Evolutionary conservation across 2,888 invertebrate genomes (phyloP), one percentile per base, ranked within the genome.

Genomic region (Lacanobia oleracea): DNA sequence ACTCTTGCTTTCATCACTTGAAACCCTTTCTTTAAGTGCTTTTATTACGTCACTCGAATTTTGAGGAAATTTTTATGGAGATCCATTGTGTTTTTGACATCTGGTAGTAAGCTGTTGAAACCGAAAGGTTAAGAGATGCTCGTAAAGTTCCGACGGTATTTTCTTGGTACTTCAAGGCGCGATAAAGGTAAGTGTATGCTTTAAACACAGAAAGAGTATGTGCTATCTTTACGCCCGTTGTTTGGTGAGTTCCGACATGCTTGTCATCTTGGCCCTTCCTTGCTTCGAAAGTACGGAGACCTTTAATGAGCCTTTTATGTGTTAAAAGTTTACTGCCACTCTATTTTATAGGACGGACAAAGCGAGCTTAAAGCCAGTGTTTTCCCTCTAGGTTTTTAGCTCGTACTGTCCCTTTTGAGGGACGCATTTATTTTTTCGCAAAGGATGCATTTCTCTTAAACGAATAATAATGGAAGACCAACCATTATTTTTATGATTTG

Each of bases 1-100:
- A 75, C 81, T 77, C 75, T 83, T 64, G 72, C 81, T 87, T 83
- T 84, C 82, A 81, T 82, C 81, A 71, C 74, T 73, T 37, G 56
- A 71, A 62, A 76, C 87, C 83, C 81, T 86, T 85, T 80, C 61
- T 60, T 77, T 75, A 60, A 81, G 82, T 76, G 73, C 54, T 79
- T 77, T 81, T 75, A 79, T 82, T 82, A 23, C 80, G 62, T 75
- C 80, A 80, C 75, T 67, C 21, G 63, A 83, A 66, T 69, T 73
- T 75, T 68, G 54, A 69, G 56, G 75, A 64, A 66, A 74, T 53
- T 75, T 85, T 87, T 80, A 82, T 77, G 51, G 62, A 72, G 69
- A 74, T 65, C 61, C 74, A 75, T 77, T 80, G 79, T 82, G 64
- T 71, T 77, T 78, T 75, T 81, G 76, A 80, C 73, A 71, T 79